Evolutionary conservation across 2,113 vertebrate species (phyloP).

Genomic region (Gobio gobio): DNA sequence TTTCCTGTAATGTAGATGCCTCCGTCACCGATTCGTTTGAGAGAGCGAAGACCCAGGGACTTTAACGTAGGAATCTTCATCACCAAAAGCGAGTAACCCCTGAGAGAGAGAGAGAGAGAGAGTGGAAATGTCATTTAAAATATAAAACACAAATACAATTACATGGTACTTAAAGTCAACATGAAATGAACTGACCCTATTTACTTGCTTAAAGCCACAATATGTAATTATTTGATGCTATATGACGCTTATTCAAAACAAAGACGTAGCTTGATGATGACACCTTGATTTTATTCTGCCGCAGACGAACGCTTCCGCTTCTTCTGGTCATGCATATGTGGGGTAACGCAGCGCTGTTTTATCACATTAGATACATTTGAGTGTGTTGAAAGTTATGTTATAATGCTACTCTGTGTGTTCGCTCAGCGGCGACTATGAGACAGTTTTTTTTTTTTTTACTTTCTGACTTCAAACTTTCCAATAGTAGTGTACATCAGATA

Average conservation of each 20-base stretch:
- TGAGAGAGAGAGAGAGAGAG: conserved; percentile 57
- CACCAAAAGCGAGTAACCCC: conserved; percentile 87
- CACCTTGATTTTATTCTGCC: no score
- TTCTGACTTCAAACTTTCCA: background rate
- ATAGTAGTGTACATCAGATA: background rate
- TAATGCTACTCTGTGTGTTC: no score
- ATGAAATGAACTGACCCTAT: background rate
- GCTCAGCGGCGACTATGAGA: no score
- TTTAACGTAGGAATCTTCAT: conserved; percentile 85
- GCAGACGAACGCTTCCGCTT: no score
- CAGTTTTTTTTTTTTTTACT: no score
- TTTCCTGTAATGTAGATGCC: conserved; percentile 87
- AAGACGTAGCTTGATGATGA: no score
- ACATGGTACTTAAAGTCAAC: background rate
- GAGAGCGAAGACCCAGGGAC: conserved; percentile 85
- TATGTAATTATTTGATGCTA: no score
- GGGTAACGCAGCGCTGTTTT: no score
- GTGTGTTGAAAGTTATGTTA: no score
- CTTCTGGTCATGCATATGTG: no score
- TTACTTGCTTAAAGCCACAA: background rate
- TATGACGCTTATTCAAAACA: no score
- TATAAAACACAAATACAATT: background rate
- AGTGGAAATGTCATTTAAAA: background rate
- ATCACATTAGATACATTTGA: no score
- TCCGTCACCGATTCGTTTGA: conserved; percentile 85